Base-by-base conservation (phyloP, 92 coral and sea anemone genomes). In the Isaurus tuberculatus region DNA sequence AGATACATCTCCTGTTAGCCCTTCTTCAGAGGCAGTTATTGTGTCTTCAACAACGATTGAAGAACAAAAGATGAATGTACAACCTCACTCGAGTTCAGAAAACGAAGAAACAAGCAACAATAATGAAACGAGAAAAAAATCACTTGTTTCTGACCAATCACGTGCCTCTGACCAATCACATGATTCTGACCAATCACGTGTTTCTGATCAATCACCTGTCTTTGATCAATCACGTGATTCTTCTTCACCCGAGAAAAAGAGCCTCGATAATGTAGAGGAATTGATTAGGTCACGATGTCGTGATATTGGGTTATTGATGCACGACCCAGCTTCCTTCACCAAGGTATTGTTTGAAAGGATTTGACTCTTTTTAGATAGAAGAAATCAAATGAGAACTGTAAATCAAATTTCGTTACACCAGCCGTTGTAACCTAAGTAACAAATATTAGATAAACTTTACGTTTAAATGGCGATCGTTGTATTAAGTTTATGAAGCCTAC, bases 241-340 rank as follows among this genome's bases (percentile, higher is more conserved):
- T 26, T 19, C 82, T 4, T 57, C 69, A 16, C 26, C 82, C 0
- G 70, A 29, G 10, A 77, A 44, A 31, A 67, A 36, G 19, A 57
- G 22, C 46, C 53, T 22, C 22, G 70, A 57, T 58, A n/a, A 69
- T 40, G 70, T 58, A 17, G 82, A 57, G 16, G 70, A 77, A 22
- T 25, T 77, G 31, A 58, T 77, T 10, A 57, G 69, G 14, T 33
- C 42, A 14, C 82, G 34, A 51, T 57, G 82, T 26, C 70, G 22
- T 32, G 69, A 58, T 34, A 77, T 77, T 34, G 82, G 82, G 33
- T 11, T 77, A 58, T 69, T 77, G 19, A 58, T 77, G 82, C 68
- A 65, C 20, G 55, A 77, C 10, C 32, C 82, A 7, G 70, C 82
- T 60, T 58, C 82, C 32, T 77, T 77, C 8, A 27, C 58, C 7